Percentiles rank a stretch among this genome's conserved stretches.
Evolutionary conservation across 2,888 invertebrate genomes (phyloP).

Genomic region (Cheilosia scutellata): DNA sequence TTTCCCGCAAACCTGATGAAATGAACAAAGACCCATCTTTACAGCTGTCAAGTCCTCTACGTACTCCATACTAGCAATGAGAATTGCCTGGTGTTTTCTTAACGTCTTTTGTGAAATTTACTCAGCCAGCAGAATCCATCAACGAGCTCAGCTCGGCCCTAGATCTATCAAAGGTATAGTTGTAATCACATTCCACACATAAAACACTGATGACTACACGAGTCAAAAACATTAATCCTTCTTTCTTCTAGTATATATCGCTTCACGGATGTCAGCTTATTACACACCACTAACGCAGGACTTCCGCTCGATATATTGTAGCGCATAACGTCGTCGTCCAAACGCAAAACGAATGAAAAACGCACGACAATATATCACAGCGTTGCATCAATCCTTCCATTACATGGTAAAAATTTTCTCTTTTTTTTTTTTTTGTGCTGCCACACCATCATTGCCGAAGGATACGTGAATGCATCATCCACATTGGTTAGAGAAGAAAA

Average conservation of each 20-base stretch:
- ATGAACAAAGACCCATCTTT: too few species aligned
- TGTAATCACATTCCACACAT: slow-evolving; percentile 30
- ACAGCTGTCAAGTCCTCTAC: too few species aligned
- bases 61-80: too few species aligned
- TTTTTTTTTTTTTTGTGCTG: slow-evolving; percentile 14
- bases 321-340: slow-evolving; percentile 36
- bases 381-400: slow-evolving; percentile 75
- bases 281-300: slow-evolving; percentile 63
- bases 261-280: slow-evolving; percentile 59
- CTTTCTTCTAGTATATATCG: slow-evolving; percentile 23
- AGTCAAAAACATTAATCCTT: slow-evolving; percentile 33
- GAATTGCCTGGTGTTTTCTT: too few species aligned
- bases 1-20: too few species aligned
- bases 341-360: slow-evolving; percentile 66
- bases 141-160: background rate
- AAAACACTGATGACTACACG: slow-evolving; percentile 22
- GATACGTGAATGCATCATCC: slow-evolving; percentile 71
- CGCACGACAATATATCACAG: slow-evolving; percentile 72
- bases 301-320: slow-evolving; percentile 32
- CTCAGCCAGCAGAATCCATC: background rate
- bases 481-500: slow-evolving; percentile 49
- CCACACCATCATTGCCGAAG: slow-evolving; percentile 44
- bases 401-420: slow-evolving; percentile 70
- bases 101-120: background rate
- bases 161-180: slow-evolving; percentile 4